Evolutionary conservation across 2,113 vertebrate genomes (phyloP), one percentile per base, ranked within the genome.

Genomic region (Oncorhynchus masou): DNA sequence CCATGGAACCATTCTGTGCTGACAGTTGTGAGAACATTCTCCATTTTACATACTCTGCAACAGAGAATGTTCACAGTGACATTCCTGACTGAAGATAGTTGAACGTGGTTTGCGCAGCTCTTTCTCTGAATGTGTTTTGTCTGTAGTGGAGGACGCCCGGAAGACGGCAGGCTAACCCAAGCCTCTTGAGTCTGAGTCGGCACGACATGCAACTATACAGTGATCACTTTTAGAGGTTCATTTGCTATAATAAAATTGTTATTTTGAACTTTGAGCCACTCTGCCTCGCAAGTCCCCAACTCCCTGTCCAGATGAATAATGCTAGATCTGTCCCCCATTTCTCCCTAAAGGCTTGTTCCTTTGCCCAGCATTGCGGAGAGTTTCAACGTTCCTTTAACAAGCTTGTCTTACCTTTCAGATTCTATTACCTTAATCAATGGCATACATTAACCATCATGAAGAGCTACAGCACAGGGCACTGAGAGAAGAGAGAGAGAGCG

Each of bases 391-490:
- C 74, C 76, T 91, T 88, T 86, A 90, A 86, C 80, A 81, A 80
- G 80, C 82, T 79, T 74, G 71, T 88, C 88, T 83, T 84, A 86
- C 80, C 85, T 90, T 83, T 90, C 84, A 88, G 69, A 83, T 89
- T 90, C 73, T 72, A 84, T 90, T 89, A 88, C 82, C 77, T 83
- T 90, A 89, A 91, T 91, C 74, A 89, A 73, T 67, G n/a, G 69
- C 80, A 79, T 84, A 81, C 74, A 79, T 87, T 79, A 84, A 74
- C 80, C 83, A 71, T 82, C 75, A 67, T 81, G 65, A 71, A 48
- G 84, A 81, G 86, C 89, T 88, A 85, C 74, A 69, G 72, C 22
- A 34, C 45, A 80, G 73, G 49, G 51, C 29, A 22, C 20, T 27
- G 65, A 83, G 76, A 74, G n/a, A 31, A 66, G 67, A 71, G 71